A percentile compares a stretch with the other conserved stretches of the same genome.
Conservation (phyloP, 2,113 vertebrate genomes). For the Nothocercus nigrocapillus region DNA sequence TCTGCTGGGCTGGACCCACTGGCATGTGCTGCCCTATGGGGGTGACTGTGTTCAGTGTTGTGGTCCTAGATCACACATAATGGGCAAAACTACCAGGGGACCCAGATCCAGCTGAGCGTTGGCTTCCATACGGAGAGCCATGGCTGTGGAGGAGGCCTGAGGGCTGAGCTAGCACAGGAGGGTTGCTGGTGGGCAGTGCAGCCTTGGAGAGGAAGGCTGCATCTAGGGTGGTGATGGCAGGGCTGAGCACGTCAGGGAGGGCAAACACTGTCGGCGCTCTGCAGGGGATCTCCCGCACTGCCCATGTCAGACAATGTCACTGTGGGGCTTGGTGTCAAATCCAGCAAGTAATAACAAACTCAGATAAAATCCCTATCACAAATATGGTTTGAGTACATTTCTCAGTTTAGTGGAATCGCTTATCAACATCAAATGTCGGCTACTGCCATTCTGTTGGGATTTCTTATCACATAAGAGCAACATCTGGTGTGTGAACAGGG, state of each 20-base stretch:
- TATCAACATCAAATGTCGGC: neutral
- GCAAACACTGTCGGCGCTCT: neutral
- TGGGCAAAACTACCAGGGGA: too few species aligned
- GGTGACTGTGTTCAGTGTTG: too few species aligned
- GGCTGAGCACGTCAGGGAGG: too few species aligned
- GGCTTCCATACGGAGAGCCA: neutral
- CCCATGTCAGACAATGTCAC: neutral
- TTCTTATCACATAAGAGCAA: neutral
- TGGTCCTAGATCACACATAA: too few species aligned
- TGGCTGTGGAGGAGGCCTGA: neutral
- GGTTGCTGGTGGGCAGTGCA: too few species aligned
- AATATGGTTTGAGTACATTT: neutral
- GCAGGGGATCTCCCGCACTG: accelerated
- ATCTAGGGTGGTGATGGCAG: too few species aligned
- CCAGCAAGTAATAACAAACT: neutral
- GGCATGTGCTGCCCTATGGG: neutral
- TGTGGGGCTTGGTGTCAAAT: neutral
- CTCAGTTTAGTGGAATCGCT: neutral
- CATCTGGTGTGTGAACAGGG: neutral
- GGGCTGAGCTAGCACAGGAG: neutral
- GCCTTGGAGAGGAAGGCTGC: too few species aligned
- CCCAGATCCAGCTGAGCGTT: neutral
- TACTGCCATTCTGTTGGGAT: neutral
- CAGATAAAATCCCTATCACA: neutral
- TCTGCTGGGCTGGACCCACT: too few species aligned